Evolutionary conservation across 64 coral and sea anemone species (phyloP), one percentile per base, ranked within the genome.

Genomic region (Montipora cactus): DNA sequence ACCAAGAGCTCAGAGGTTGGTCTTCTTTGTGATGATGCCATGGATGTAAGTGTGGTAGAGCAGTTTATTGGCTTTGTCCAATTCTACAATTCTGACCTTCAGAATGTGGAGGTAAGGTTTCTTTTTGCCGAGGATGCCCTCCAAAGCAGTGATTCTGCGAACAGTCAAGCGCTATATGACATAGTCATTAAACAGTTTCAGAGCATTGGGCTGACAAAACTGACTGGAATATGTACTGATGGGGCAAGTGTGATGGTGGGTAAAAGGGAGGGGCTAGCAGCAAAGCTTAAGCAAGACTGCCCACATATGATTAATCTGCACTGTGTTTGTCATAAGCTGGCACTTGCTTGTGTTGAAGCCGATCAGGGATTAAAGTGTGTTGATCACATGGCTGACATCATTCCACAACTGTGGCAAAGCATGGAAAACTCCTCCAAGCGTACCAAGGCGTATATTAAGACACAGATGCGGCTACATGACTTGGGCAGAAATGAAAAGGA

Each of bases 351-450:
- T 62, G 55, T 12, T 23, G 13, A 81, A 62, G 79, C 53, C 6
- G 79, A 81, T 81, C 75, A 78, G 46, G 75, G 44, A 11, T 78
- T 78, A 15, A 78, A 78, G 79, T 81, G 64, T 62, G 79, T 81
- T 44, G 79, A 81, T 37, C 79, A 81, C 79, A 62, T 81, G 55
- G 23, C 79, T 3, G 44, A 57, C 11, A 81, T 81, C n/a, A 81
- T 62, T 81, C 79, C 23, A 8, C 75, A 78, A 28, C 75, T 78
- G 75, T 78, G 75, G 47, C 75, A 78, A 78, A 78, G 75, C 44
- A 78, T 78, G 75, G 75, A 78, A 78, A 78, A 78, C 46, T 78
- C 47, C 44, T 78, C 47, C 10, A 49, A 49, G 75, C 46, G 75
- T 45, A 78, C 75, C 75, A 78, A 49, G 75, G 75, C 75, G 10